phyloP scores from a whole-genome alignment of 2,888 invertebrate genomes.

The Platerodrilus igneus region DNA sequence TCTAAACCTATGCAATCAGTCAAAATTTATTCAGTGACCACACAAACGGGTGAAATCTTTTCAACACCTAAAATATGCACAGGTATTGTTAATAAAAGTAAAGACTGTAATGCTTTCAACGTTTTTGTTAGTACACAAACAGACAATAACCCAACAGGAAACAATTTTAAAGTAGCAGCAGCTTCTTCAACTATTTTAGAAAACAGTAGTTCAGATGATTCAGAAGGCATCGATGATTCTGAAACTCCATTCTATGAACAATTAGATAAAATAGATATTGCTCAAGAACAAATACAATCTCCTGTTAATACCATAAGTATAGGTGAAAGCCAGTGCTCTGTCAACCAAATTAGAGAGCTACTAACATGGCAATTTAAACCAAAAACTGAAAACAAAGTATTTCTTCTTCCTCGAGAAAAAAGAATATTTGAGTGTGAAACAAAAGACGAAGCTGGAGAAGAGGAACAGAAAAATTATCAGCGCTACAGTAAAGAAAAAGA shows the following conservation, averaged over 20 bases:
- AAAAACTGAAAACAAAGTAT: constrained; percentile 30
- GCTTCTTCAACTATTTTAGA: too few species aligned
- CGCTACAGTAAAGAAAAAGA: constrained; percentile 25
- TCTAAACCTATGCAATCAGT: too few species aligned
- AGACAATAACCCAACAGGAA: too few species aligned
- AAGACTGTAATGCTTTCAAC: too few species aligned
- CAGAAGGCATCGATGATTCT: too few species aligned
- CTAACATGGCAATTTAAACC: constrained; percentile 38
- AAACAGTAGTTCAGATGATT: constrained; percentile 9
- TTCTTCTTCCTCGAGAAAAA: constrained; percentile 17
- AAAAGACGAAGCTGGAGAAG: constrained; percentile 1
- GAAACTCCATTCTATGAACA: constrained; percentile 29
- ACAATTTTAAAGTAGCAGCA: too few species aligned
- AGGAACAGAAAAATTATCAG: constrained; percentile 17
- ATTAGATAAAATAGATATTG: constrained; percentile 14
- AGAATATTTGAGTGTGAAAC: background rate
- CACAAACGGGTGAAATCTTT: too few species aligned
- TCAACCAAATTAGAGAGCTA: constrained; percentile 36
- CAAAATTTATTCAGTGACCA: too few species aligned
- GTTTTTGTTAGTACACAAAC: too few species aligned
- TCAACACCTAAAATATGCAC: too few species aligned
- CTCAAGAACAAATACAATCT: too few species aligned
- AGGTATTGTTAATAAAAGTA: too few species aligned
- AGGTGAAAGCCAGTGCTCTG: constrained; percentile 12
- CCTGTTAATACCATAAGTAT: constrained; percentile 10